phyloP scores from a whole-genome alignment of 2,797 vertebrate genomes.

The Neosilurus mollespiculum region DNA sequence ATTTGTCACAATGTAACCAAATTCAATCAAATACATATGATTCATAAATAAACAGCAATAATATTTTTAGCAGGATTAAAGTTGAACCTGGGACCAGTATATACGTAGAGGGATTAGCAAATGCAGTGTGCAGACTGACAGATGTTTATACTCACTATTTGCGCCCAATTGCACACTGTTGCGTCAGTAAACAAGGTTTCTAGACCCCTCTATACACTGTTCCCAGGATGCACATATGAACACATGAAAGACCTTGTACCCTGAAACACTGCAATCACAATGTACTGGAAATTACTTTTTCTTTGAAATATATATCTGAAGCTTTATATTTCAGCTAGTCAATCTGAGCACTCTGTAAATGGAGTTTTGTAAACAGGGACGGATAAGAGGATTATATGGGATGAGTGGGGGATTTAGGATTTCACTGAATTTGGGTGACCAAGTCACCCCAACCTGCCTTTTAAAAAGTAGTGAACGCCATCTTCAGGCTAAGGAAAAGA shows the following conservation, averaged over 20 bases:
- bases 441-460: neutral
- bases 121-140: no score
- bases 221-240: no score
- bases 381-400: slow-evolving; percentile 49
- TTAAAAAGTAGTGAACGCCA: slow-evolving; percentile 24
- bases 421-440: slow-evolving; percentile 16
- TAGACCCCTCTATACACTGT: neutral
- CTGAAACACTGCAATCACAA: neutral
- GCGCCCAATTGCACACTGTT: no score
- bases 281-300: neutral
- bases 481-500: slow-evolving; percentile 24
- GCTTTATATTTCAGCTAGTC: slow-evolving; percentile 38
- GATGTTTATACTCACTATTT: no score
- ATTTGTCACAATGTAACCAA: neutral
- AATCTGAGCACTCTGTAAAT: slow-evolving; percentile 45
- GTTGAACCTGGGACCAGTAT: no score
- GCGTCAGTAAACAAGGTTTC: no score
- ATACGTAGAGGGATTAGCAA: no score
- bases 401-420: slow-evolving; percentile 30
- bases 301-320: slow-evolving; percentile 15
- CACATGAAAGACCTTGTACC: neutral
- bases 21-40: neutral
- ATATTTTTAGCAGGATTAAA: neutral
- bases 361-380: slow-evolving; percentile 40
- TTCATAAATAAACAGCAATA: neutral